Evolutionary conservation across 1,140 invertebrate genomes (phyloP).

Genomic region (Pinna nobilis): DNA sequence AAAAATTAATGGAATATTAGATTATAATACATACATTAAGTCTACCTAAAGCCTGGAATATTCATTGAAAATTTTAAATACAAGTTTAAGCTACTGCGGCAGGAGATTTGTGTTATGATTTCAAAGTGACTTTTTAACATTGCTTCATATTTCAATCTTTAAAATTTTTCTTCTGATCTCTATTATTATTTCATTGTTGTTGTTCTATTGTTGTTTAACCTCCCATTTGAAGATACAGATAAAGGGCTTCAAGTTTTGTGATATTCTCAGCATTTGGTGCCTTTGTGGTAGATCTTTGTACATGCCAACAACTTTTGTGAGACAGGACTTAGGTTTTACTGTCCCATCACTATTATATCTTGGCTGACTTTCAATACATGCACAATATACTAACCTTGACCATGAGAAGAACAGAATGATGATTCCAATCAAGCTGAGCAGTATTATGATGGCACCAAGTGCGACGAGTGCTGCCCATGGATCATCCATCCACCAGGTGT

Average conservation of each 20-base stretch:
- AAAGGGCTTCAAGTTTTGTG: too few relatives aligned
- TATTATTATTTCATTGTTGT: background rate
- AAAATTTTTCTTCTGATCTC: background rate
- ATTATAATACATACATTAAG: background rate
- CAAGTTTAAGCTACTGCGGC: background rate
- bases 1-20: background rate
- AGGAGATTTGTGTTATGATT: too few relatives aligned
- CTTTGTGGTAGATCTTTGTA: too few relatives aligned
- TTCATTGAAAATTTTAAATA: background rate
- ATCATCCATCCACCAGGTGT: constrained; percentile 77
- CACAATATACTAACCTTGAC: constrained; percentile 83
- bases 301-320: too few relatives aligned
- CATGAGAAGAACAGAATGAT: constrained; percentile 94
- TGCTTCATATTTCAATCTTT: background rate
- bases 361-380: too few relatives aligned
- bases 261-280: too few relatives aligned
- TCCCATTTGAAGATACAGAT: too few relatives aligned
- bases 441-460: constrained; percentile 89
- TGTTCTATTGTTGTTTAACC: too few relatives aligned
- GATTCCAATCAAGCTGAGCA: constrained; percentile 89
- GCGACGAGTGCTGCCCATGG: constrained; percentile 91
- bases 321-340: too few relatives aligned
- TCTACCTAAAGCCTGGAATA: too few relatives aligned
- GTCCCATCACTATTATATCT: too few relatives aligned
- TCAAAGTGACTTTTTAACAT: too few relatives aligned